Evolutionary conservation across 1,140 invertebrate genomes (phyloP).

Genomic region (Schmidtea mediterranea): DNA sequence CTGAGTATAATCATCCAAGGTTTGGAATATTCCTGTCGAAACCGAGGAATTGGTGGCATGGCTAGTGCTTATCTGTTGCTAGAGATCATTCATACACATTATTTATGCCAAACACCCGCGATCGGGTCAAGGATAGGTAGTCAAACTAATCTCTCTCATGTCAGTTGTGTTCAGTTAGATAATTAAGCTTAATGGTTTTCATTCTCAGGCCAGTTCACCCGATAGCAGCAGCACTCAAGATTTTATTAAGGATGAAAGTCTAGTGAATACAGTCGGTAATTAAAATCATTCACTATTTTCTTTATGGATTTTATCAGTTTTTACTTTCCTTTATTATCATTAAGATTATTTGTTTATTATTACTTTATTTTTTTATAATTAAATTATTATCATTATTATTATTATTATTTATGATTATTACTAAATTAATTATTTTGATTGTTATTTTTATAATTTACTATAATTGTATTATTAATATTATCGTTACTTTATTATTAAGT

Average conservation of each 20-base stretch:
- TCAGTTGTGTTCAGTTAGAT: conserved; percentile 1
- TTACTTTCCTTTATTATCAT: no score
- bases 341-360: no score
- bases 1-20: conserved; percentile 60
- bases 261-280: conserved; percentile 6
- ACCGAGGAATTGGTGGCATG: conserved; percentile 79
- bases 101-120: conserved; percentile 55
- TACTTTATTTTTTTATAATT: no score
- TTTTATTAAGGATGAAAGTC: conserved; percentile 30
- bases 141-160: conserved; percentile 15
- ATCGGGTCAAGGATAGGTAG: conserved; percentile 19
- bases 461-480: no score
- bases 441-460: no score
- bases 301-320: no score
- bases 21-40: conserved; percentile 62
- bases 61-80: conserved; percentile 79
- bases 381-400: no score
- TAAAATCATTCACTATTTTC: no score
- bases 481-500: no score
- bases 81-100: conserved; percentile 92
- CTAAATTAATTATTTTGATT: no score
- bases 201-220: conserved; percentile 37
- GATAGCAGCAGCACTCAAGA: conserved; percentile 49
- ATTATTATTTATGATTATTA: no score
- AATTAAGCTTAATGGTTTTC: conserved; percentile 4